phyloP scores from a whole-genome alignment of 2,797 vertebrate genomes.

The Carcharodon carcharias region DNA sequence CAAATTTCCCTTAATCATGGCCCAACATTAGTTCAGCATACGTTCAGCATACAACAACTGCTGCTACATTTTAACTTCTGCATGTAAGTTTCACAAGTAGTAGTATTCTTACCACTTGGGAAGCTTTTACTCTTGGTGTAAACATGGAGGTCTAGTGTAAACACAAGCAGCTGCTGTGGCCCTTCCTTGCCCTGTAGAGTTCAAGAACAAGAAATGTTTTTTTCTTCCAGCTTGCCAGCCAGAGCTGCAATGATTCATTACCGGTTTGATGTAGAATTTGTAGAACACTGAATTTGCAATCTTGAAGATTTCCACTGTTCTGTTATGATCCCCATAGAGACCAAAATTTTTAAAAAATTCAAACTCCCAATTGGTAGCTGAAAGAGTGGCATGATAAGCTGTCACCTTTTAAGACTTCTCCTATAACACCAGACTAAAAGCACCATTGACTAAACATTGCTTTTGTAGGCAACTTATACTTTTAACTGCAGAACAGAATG shows the following conservation, averaged over 20 bases:
- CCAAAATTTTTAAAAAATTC: neutral
- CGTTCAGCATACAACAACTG: neutral
- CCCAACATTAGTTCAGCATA: neutral
- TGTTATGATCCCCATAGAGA: neutral
- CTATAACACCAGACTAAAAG: neutral
- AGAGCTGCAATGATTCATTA: neutral
- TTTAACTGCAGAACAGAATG: no score
- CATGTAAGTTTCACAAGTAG: neutral
- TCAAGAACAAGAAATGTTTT: slow-evolving; percentile 15
- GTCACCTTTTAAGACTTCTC: neutral
- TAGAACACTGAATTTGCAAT: neutral
- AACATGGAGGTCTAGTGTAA: neutral
- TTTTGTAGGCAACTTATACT: no score
- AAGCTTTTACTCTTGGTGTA: neutral
- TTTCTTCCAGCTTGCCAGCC: neutral
- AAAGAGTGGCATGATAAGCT: neutral
- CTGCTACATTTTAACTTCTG: neutral
- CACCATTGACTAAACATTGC: neutral
- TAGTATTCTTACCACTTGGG: neutral
- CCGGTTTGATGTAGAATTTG: neutral
- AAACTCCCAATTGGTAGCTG: neutral
- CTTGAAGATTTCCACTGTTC: neutral
- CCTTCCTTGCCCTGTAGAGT: neutral
- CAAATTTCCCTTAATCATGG: neutral
- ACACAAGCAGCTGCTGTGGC: neutral